phyloP scores from a whole-genome alignment of 2,888 invertebrate genomes.

The Tineola bisselliella region DNA sequence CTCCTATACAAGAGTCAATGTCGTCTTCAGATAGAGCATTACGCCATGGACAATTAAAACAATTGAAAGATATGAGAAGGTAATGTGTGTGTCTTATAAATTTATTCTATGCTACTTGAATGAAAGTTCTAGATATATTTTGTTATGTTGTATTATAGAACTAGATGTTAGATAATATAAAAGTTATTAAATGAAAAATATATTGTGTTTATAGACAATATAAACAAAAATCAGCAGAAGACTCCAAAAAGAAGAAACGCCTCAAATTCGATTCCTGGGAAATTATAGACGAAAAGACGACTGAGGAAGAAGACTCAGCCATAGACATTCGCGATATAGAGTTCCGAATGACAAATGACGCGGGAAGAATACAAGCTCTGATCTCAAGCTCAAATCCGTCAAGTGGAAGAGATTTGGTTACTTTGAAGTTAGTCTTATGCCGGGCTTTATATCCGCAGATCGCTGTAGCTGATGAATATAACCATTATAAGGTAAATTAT shows the following conservation, averaged over 20 bases:
- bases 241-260: conserved; percentile 76
- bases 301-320: conserved; percentile 58
- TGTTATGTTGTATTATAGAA: too few species aligned
- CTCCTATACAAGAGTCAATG: conserved; percentile 54
- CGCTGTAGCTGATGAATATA: conserved; percentile 93
- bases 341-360: conserved; percentile 83
- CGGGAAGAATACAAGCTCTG: conserved; percentile 72
- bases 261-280: conserved; percentile 78
- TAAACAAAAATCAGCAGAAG: conserved; percentile 70
- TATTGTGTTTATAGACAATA: conserved; percentile 64
- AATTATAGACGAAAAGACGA: conserved; percentile 70
- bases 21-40: conserved; percentile 81
- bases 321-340: conserved; percentile 87
- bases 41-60: conserved; percentile 89
- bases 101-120: too few species aligned
- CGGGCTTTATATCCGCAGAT: conserved; percentile 96
- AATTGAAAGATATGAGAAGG: conserved; percentile 82
- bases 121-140: too few species aligned
- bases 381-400: conserved; percentile 46
- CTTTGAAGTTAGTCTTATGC: conserved; percentile 75
- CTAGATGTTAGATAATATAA: too few species aligned
- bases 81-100: conserved; percentile 22
- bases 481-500: conserved; percentile 81
- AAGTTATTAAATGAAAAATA: too few species aligned
- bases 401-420: conserved; percentile 45